Percentiles rank a stretch among this genome's conserved stretches.
These are phyloP conservation scores for Leptobrachium leishanense DNA, from an alignment of 2,113 vertebrate species.

Conservation along the genomic window DNA sequence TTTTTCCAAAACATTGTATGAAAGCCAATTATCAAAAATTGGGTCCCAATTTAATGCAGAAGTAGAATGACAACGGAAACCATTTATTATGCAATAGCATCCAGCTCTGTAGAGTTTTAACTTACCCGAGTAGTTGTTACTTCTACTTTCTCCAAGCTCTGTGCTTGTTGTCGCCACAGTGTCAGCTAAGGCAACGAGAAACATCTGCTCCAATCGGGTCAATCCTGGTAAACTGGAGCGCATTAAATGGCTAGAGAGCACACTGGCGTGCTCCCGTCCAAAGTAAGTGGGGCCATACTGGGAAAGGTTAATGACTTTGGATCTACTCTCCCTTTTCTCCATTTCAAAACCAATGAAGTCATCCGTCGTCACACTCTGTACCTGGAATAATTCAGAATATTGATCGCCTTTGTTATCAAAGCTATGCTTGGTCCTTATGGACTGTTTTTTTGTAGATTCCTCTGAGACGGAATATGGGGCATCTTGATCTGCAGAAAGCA, in stretches of 20 bases:
- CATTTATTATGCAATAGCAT: no score
- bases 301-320: constrained; percentile 92
- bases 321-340: constrained; percentile 91
- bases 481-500: constrained; percentile 91
- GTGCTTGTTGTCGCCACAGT: constrained; percentile 94
- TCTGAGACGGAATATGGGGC: constrained; percentile 80
- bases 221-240: constrained; percentile 96
- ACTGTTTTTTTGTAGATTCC: constrained; percentile 70
- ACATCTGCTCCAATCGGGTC: constrained; percentile 97
- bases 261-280: constrained; percentile 92
- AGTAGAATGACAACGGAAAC: no score
- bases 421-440: constrained; percentile 65
- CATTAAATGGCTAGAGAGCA: constrained; percentile 96
- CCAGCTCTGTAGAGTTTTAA: background rate
- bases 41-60: no score
- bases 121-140: constrained; percentile 88
- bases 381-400: constrained; percentile 91
- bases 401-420: constrained; percentile 80
- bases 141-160: constrained; percentile 84
- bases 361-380: constrained; percentile 84
- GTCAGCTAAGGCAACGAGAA: constrained; percentile 93
- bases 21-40: no score
- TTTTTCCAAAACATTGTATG: no score
- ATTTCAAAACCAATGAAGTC: constrained; percentile 90
- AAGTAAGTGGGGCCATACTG: constrained; percentile 95